Conservation (phyloP, 2,888 invertebrate genomes). For the Drepana falcataria region DNA sequence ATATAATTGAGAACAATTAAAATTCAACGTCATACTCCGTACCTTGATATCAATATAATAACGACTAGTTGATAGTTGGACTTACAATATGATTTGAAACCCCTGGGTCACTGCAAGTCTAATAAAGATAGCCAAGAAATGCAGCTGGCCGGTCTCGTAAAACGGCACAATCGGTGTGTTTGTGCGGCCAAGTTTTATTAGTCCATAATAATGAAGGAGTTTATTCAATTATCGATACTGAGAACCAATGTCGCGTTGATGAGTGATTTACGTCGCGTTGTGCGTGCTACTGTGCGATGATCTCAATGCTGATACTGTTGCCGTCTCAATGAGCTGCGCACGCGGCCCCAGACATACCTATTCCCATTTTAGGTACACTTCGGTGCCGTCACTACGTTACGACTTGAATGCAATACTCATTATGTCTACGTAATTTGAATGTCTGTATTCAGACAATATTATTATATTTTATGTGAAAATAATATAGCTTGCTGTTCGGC, state of each 20-base stretch:
- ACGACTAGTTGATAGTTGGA: neutral
- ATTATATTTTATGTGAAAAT: no score
- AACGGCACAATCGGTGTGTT: conserved; percentile 59
- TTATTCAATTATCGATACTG: conserved; percentile 71
- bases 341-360: neutral
- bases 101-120: conserved; percentile 58
- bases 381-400: neutral
- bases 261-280: conserved; percentile 55
- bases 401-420: neutral
- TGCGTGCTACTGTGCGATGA: conserved; percentile 20
- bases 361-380: neutral
- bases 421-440: no score
- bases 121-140: conserved; percentile 59
- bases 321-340: conserved; percentile 1
- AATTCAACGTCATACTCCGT: conserved; percentile 1
- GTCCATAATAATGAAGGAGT: conserved; percentile 68
- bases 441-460: no score
- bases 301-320: conserved; percentile 14
- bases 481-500: no score
- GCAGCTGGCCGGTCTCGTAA: conserved; percentile 70
- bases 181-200: conserved; percentile 62
- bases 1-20: neutral
- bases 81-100: conserved; percentile 21
- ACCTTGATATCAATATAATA: neutral
- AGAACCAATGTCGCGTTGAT: conserved; percentile 59